Percentiles rank a stretch among this genome's conserved stretches.
phyloP scores from a whole-genome alignment of 2,797 vertebrate species.

The Enteromius viviparus region DNA sequence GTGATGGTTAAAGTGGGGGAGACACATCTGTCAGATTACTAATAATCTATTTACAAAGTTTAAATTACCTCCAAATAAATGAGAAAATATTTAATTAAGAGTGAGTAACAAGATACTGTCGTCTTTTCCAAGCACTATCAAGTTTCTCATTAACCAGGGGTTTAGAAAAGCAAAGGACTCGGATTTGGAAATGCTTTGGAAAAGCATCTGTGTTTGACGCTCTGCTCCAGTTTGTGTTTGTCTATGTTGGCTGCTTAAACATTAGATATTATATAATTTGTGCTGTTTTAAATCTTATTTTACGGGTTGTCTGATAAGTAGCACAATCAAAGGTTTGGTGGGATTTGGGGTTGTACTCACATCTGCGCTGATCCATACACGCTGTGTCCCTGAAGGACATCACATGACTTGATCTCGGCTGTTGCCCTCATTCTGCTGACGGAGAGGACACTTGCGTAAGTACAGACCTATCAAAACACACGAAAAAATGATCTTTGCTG shows the following conservation, averaged over 20 bases:
- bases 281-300: slow-evolving; percentile 12
- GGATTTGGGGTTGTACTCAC: background rate
- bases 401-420: slow-evolving; percentile 33
- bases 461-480: slow-evolving; percentile 30
- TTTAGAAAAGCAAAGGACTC: background rate
- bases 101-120: background rate
- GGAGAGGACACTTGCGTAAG: slow-evolving; percentile 20
- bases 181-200: background rate
- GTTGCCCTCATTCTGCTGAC: slow-evolving; percentile 22
- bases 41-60: background rate
- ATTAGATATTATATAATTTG: background rate
- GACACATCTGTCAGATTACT: background rate
- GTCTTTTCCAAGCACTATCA: background rate
- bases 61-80: background rate
- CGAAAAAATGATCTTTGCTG: background rate
- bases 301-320: background rate
- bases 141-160: background rate
- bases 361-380: background rate
- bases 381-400: slow-evolving; percentile 2
- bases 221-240: background rate
- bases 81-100: background rate
- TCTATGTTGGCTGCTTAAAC: background rate
- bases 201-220: background rate
- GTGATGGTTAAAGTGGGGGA: background rate
- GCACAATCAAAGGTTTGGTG: background rate